Percentiles rank a stretch among this genome's conserved stretches.
These are phyloP conservation scores for Montipora capricornis DNA, from an alignment of 64 coral and sea anemone genomes.

Conservation along the genomic window DNA sequence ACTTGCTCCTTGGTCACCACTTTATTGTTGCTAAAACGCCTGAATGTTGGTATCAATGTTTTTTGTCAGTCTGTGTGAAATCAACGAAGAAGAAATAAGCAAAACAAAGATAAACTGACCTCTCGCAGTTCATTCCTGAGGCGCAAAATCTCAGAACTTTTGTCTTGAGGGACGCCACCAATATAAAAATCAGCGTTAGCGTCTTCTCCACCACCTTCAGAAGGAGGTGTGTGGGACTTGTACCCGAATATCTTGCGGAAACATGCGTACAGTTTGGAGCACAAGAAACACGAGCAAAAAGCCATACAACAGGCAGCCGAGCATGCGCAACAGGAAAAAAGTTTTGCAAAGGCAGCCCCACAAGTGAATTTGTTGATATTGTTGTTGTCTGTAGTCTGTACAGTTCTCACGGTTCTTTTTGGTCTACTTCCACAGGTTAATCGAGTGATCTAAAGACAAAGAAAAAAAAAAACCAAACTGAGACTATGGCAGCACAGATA, in stretches of 20 bases:
- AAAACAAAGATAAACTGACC: slow-evolving; percentile 3
- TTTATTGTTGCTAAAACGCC: too few species aligned
- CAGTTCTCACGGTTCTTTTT: slow-evolving; percentile 8
- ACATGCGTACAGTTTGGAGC: slow-evolving; percentile 54
- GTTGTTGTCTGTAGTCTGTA: background rate
- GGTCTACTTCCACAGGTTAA: slow-evolving; percentile 43
- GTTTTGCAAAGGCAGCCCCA: slow-evolving; percentile 12
- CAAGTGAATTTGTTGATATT: background rate
- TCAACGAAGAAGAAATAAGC: too few species aligned
- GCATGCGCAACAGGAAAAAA: slow-evolving; percentile 35
- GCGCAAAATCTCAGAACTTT: slow-evolving; percentile 72
- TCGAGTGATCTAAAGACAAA: slow-evolving; percentile 54
- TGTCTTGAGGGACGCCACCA: slow-evolving; percentile 77
- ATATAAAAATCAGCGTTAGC: slow-evolving; percentile 85
- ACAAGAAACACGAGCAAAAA: slow-evolving; percentile 78
- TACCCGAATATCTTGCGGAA: slow-evolving; percentile 56
- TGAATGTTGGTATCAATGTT: too few species aligned
- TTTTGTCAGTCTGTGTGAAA: too few species aligned
- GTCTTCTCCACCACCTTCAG: background rate
- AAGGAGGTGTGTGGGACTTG: slow-evolving; percentile 59
- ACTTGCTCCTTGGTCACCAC: too few species aligned
- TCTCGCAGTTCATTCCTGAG: slow-evolving; percentile 54
- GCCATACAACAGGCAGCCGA: slow-evolving; percentile 65
- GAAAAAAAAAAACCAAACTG: background rate
- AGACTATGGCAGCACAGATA: background rate